Evolutionary conservation across 1,140 invertebrate genomes (phyloP).

Genomic region (Trinorchestia longiramus): DNA sequence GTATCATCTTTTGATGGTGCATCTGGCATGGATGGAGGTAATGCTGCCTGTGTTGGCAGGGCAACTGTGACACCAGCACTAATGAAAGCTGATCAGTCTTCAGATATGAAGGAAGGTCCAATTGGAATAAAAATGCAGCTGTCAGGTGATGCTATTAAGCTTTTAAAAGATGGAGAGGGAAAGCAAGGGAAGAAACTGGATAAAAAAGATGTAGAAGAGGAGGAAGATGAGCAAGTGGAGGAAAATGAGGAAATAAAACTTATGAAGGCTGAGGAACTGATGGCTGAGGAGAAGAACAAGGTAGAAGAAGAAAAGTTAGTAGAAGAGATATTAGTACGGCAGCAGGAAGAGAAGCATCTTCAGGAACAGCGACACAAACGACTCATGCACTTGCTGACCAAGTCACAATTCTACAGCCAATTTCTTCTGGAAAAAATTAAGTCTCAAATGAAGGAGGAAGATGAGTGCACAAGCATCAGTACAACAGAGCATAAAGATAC

Average conservation of each 20-base stretch:
- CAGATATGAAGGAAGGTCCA: neutral
- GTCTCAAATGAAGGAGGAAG: conserved; percentile 56
- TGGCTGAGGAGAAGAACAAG: neutral
- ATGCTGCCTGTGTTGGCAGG: no score
- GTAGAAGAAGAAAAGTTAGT: neutral
- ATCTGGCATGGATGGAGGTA: neutral
- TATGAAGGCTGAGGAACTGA: neutral
- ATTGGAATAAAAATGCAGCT: neutral
- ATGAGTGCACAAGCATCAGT: conserved; percentile 61
- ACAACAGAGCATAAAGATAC: neutral
- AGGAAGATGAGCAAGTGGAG: neutral
- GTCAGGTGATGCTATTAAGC: no score
- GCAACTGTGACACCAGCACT: no score
- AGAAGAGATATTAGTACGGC: neutral
- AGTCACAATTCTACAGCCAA: conserved; percentile 71
- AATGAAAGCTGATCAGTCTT: neutral
- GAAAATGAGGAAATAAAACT: neutral
- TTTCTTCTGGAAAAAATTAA: conserved; percentile 70
- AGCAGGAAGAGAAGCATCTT: neutral
- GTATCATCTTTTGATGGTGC: neutral
- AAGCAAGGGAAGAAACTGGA: neutral
- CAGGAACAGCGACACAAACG: conserved; percentile 62
- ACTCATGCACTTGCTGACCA: conserved; percentile 69
- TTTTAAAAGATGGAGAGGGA: neutral
- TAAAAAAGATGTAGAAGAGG: neutral